These are phyloP conservation scores for Cepaea hortensis DNA, from an alignment of 2,888 invertebrate species.

Conservation along the genomic window DNA sequence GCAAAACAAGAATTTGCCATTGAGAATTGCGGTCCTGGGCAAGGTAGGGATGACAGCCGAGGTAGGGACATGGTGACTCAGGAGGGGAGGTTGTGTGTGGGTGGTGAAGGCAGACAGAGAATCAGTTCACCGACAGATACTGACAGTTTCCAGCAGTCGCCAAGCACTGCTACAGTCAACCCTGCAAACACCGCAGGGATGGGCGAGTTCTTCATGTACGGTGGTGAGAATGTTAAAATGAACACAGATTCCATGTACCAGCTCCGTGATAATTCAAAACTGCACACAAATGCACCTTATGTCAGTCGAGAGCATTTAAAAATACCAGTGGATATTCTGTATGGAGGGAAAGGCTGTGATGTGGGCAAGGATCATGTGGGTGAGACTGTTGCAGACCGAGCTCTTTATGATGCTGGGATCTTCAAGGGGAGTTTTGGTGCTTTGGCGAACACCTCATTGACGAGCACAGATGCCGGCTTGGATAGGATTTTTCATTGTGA, in stretches of 20 bases:
- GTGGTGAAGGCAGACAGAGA: neutral
- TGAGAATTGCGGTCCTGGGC: slow-evolving; percentile 3
- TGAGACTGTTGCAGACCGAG: neutral
- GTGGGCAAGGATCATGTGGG: neutral
- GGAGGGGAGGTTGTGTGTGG: neutral
- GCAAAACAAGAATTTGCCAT: slow-evolving; percentile 16
- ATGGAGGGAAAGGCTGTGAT: neutral
- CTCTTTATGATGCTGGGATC: slow-evolving; percentile 30
- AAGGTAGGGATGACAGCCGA: slow-evolving; percentile 15
- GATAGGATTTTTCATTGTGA: slow-evolving; percentile 41
- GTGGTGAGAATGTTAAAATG: slow-evolving; percentile 23
- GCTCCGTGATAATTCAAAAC: neutral
- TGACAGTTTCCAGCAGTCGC: neutral
- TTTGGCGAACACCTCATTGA: neutral
- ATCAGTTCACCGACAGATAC: slow-evolving; percentile 14
- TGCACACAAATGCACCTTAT: neutral
- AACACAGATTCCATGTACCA: slow-evolving; percentile 31
- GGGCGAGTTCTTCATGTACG: slow-evolving; percentile 38
- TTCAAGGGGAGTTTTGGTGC: slow-evolving; percentile 30
- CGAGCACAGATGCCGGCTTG: neutral
- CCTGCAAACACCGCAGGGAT: slow-evolving; percentile 15
- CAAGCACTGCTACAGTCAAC: slow-evolving; percentile 2
- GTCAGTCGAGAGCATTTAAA: neutral
- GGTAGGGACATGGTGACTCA: slow-evolving; percentile 32
- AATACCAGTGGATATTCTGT: neutral